phyloP scores from a whole-genome alignment of 2,113 vertebrate species.

The Psittacula cyanocephala region DNA sequence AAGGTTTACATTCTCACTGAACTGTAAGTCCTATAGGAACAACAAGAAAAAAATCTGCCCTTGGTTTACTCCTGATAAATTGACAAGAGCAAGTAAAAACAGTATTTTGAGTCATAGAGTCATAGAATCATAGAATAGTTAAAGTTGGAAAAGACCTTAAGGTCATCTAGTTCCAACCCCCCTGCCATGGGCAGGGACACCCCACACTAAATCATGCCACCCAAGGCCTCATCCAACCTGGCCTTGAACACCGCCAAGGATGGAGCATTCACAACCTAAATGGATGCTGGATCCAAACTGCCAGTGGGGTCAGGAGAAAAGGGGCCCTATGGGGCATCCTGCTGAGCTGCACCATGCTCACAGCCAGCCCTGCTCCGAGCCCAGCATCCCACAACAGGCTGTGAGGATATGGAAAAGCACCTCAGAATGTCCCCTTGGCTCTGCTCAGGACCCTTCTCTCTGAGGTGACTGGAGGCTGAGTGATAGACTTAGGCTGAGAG shows the following conservation, averaged over 20 bases:
- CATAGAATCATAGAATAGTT: too few relatives aligned
- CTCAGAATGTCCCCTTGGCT: neutral
- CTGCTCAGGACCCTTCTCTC: neutral
- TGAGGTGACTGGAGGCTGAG: neutral
- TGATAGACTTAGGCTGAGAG: rapidly evolving
- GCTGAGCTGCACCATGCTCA: neutral
- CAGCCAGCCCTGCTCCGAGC: neutral
- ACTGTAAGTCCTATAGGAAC: neutral
- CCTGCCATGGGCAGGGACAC: too few relatives aligned
- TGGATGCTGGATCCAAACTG: neutral
- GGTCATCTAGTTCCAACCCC: too few relatives aligned
- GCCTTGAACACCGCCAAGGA: too few relatives aligned
- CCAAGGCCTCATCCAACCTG: too few relatives aligned
- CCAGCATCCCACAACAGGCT: neutral
- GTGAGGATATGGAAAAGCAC: neutral
- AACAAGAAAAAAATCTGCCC: neutral
- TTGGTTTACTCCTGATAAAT: neutral
- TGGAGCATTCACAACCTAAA: too few relatives aligned
- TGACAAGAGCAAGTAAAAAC: neutral
- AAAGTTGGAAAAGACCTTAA: too few relatives aligned
- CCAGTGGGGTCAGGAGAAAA: neutral
- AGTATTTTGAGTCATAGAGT: neutral
- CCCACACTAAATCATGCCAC: too few relatives aligned
- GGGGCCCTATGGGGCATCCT: neutral
- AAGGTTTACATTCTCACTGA: neutral